Evolutionary conservation across 2,797 vertebrate genomes (phyloP).

Genomic region (Rhinella marina): DNA sequence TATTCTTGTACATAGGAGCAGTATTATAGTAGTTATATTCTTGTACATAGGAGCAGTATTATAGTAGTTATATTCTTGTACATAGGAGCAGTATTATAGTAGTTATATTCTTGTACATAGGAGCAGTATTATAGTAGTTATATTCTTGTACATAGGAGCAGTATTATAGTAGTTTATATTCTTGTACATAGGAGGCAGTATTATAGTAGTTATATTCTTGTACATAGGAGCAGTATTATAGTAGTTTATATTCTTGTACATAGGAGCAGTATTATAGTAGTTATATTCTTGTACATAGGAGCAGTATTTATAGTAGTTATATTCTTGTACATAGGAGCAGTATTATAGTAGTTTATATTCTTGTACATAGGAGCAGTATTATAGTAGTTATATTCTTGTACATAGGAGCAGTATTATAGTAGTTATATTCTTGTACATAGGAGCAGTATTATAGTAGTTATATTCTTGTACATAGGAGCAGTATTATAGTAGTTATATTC

Average conservation of each 20-base stretch:
- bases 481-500: constrained; percentile 18
- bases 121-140: constrained; percentile 11
- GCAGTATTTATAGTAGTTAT: constrained; percentile 4
- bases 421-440: constrained; percentile 10
- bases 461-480: constrained; percentile 1
- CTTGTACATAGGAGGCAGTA: constrained; percentile 5
- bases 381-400: constrained; percentile 9
- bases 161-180: constrained; percentile 15
- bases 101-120: constrained; percentile 5
- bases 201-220: constrained; percentile 12
- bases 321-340: neutral
- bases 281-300: constrained; percentile 6
- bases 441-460: constrained; percentile 4
- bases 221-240: constrained; percentile 10
- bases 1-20: neutral
- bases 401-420: constrained; percentile 8
- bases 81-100: neutral
- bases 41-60: neutral
- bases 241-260: constrained; percentile 12
- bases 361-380: constrained; percentile 1
- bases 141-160: constrained; percentile 6
- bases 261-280: constrained; percentile 9
- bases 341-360: constrained; percentile 3
- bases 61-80: constrained; percentile 1
- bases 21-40: constrained; percentile 1